Evolutionary conservation across 2,113 vertebrate genomes (phyloP), one percentile per base, ranked within the genome.

Genomic region (Blennius ocellaris): DNA sequence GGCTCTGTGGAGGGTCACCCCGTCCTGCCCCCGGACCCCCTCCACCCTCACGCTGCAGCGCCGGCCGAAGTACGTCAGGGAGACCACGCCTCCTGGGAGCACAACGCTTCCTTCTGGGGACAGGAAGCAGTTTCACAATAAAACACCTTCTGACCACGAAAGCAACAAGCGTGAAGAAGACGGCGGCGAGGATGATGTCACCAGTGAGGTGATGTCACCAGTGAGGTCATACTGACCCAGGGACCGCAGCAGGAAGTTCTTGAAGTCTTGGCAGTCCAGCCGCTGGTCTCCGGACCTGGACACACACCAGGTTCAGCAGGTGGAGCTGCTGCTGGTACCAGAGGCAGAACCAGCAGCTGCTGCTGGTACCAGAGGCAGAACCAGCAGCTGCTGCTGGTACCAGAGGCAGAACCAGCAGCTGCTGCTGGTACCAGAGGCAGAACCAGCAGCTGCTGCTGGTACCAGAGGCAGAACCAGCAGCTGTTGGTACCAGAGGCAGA

Each of bases 41-140:
- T 93, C 87, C 39, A 98, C 91, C 8, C 89, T 45, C 0, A 96
- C 53, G 49, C 84, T 93, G 76, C 95, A 98, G 0, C 89, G 81
- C 5, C 92, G 94, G 58, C 96, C 97, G 15, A 96, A 99, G 85
- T 96, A 98, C 5, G 83, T 92, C 61, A 97, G 80, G 41, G 92
- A 92, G 51, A 99, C 71, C 2, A 92, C 66, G 54, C 95, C 96
- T 75, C 97, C 97, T 0, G 97, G 96, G 36, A 99, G 89, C 51
- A 98, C 44, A 30, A 99, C 81, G 63, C 94, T 96, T 7, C 95
- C 94, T 72, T 94, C 98, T 99, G 62, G n/a, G 59, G 47, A 74
- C 5, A 84, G 37, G 71, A 30, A 30, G 4, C 21, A 30, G 21
- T 30, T 30, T 30, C 21, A 30, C 21, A 30, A 30, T 30, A 30